Evolutionary conservation across 2,888 invertebrate species (phyloP).

Genomic region (Chymomyza caudatula): DNA sequence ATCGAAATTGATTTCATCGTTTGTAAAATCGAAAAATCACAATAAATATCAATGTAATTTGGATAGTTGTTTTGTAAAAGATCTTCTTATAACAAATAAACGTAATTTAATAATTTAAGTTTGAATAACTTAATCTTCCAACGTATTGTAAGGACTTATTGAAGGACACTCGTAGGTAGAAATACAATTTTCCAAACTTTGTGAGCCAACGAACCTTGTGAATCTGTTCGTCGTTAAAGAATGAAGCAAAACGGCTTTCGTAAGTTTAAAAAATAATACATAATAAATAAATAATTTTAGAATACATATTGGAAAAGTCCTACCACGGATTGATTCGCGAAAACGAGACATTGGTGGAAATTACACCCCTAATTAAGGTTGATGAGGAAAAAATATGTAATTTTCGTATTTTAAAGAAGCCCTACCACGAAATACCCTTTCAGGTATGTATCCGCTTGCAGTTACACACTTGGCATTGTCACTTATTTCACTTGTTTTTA

Average conservation of each 20-base stretch:
- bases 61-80: no score
- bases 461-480: no score
- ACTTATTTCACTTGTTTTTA: slow-evolving; percentile 55
- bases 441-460: no score
- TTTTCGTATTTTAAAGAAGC: slow-evolving; percentile 93
- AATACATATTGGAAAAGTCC: slow-evolving; percentile 85
- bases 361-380: slow-evolving; percentile 93
- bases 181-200: background rate
- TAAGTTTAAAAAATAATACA: background rate
- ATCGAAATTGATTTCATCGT: no score
- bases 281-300: slow-evolving; percentile 50
- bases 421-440: slow-evolving; percentile 96
- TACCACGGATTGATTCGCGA: slow-evolving; percentile 95
- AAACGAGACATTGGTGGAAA: slow-evolving; percentile 94
- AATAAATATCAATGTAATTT: no score
- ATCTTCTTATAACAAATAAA: no score
- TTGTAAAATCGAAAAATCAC: no score
- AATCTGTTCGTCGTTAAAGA: background rate
- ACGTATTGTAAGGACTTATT: no score
- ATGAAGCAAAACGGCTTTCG: background rate
- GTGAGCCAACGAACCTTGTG: background rate
- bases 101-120: no score
- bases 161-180: no score
- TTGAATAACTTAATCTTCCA: no score
- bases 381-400: slow-evolving; percentile 89